Percentiles rank a stretch among this genome's conserved stretches.
Evolutionary conservation across 2,888 invertebrate species (phyloP).

Genomic region (Atherix ibis): DNA sequence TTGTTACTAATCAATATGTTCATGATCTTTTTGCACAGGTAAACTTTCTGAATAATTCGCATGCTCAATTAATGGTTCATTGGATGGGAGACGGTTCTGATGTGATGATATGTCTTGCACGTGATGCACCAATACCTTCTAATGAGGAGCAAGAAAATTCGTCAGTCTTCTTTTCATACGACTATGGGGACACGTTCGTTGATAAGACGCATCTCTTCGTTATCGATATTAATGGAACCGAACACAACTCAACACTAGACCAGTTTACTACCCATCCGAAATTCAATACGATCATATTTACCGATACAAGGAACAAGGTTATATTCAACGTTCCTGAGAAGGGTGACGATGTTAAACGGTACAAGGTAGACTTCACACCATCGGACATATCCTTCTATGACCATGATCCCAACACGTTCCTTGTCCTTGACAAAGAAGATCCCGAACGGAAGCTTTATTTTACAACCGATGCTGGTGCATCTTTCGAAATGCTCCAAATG

Average conservation of each 20-base stretch:
- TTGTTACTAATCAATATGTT: too few relatives aligned
- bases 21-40: too few relatives aligned
- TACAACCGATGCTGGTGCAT: slow-evolving; percentile 57
- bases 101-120: slow-evolving; percentile 72
- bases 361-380: slow-evolving; percentile 56
- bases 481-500: slow-evolving; percentile 51
- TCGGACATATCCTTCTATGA: slow-evolving; percentile 64
- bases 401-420: slow-evolving; percentile 47
- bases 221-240: slow-evolving; percentile 36
- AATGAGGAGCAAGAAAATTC: slow-evolving; percentile 30
- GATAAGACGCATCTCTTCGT: slow-evolving; percentile 56
- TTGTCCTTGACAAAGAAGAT: slow-evolving; percentile 60
- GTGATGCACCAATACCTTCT: slow-evolving; percentile 43
- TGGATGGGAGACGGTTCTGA: slow-evolving; percentile 82
- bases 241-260: slow-evolving; percentile 53
- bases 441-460: slow-evolving; percentile 51
- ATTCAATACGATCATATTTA: slow-evolving; percentile 66
- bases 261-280: slow-evolving; percentile 76
- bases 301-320: slow-evolving; percentile 59
- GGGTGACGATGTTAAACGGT: slow-evolving; percentile 47
- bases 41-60: slow-evolving; percentile 64
- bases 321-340: slow-evolving; percentile 63
- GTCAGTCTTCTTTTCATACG: slow-evolving; percentile 61
- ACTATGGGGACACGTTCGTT: slow-evolving; percentile 67
- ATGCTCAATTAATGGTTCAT: slow-evolving; percentile 79